phyloP scores from a whole-genome alignment of 2,797 vertebrate species.

The Varecia variegata region DNA sequence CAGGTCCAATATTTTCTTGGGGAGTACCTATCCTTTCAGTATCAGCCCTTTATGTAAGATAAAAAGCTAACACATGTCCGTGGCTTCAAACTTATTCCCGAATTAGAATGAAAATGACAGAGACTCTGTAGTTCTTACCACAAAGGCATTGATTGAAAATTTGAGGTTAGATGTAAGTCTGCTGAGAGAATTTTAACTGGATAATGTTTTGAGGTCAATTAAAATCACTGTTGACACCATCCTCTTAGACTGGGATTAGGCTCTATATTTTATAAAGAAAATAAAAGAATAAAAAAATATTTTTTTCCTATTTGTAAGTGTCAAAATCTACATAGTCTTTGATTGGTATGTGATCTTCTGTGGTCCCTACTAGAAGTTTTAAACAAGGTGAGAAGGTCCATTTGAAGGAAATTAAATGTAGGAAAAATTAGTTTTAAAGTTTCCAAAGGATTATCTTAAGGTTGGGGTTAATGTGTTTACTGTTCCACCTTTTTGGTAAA shows the following conservation, averaged over 20 bases:
- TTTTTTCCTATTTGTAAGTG: neutral
- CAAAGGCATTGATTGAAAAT: neutral
- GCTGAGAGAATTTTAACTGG: neutral
- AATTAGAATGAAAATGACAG: neutral
- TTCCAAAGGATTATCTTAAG: neutral
- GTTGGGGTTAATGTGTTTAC: neutral
- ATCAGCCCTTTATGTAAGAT: neutral
- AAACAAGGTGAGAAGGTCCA: neutral
- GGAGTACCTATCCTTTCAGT: neutral
- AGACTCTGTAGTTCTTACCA: neutral
- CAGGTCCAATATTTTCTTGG: neutral
- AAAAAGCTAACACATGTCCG: neutral
- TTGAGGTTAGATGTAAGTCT: neutral
- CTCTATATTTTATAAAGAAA: neutral
- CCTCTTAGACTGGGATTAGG: neutral
- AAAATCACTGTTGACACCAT: conserved; percentile 16
- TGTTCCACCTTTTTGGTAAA: neutral
- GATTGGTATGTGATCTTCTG: neutral
- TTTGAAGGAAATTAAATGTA: neutral
- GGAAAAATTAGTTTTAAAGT: neutral
- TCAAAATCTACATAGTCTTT: conserved; percentile 36
- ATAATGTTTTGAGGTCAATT: neutral
- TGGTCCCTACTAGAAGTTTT: neutral
- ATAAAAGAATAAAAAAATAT: neutral
- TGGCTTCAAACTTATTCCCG: neutral